Conservation (phyloP, 2,888 invertebrate species). For the Dynastes tityus region DNA sequence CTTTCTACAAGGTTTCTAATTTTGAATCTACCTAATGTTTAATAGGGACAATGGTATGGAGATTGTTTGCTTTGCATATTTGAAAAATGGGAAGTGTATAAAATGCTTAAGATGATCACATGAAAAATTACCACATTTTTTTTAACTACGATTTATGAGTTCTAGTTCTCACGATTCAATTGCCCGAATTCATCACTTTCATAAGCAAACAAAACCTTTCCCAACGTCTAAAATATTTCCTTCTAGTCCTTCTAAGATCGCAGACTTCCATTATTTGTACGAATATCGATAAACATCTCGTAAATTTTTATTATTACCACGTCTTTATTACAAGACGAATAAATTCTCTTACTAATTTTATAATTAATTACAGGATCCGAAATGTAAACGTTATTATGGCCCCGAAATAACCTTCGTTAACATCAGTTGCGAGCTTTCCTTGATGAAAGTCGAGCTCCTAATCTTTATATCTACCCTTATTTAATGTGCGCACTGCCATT, state of each 20-base stretch:
- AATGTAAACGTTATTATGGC: constrained; percentile 1
- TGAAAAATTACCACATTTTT: background rate
- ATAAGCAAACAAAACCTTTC: background rate
- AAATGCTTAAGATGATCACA: too few species aligned
- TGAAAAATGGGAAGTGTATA: too few species aligned
- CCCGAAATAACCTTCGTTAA: background rate
- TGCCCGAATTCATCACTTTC: background rate
- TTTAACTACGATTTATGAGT: background rate
- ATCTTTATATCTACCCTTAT: constrained; percentile 36
- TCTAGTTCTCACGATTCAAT: background rate
- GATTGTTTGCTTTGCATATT: too few species aligned
- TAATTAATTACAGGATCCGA: constrained; percentile 7
- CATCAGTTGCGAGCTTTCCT: constrained; percentile 9
- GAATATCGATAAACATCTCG: too few species aligned
- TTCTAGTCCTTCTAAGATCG: too few species aligned
- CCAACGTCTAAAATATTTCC: background rate
- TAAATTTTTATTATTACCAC: too few species aligned
- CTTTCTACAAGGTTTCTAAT: too few species aligned
- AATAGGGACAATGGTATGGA: too few species aligned
- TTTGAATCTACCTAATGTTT: too few species aligned
- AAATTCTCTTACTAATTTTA: background rate
- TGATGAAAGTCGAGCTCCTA: background rate
- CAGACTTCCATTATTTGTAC: too few species aligned
- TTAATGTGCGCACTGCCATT: constrained; percentile 17
- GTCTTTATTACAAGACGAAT: background rate